Conservation (phyloP, 2,797 vertebrate genomes). For the Babyrousa celebensis region DNA sequence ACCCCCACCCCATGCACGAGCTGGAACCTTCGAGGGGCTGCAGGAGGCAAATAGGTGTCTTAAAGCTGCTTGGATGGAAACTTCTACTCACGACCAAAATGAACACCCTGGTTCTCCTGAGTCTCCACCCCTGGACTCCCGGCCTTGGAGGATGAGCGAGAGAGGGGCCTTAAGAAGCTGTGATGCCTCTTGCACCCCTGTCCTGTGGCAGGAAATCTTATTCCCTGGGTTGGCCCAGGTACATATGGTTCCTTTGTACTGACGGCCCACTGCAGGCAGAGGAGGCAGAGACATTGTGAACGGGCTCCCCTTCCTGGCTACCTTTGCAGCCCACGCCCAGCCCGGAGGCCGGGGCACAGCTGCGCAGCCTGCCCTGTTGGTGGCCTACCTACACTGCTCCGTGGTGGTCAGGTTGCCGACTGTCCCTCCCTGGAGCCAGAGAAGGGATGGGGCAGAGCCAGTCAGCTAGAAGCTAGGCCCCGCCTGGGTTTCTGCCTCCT, state of each 20-base stretch:
- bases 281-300: not conserved
- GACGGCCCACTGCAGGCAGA: not conserved
- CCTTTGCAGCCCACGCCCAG: fast-evolving
- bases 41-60: not conserved
- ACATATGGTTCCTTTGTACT: not conserved
- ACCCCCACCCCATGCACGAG: not conserved
- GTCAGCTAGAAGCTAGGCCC: slow-evolving; percentile 75
- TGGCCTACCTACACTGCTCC: not conserved
- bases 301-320: fast-evolving
- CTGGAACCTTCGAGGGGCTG: not conserved
- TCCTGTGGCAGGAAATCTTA: not conserved
- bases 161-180: not conserved
- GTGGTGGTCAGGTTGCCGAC: not conserved
- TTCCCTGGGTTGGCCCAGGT: fast-evolving
- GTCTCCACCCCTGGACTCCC: not conserved
- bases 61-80: not conserved
- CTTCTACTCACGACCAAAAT: not conserved
- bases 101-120: not conserved
- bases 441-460: not conserved
- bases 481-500: slow-evolving; percentile 86
- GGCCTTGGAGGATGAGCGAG: not conserved
- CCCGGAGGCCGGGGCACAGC: not conserved
- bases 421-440: not conserved
- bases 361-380: not conserved
- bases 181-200: not conserved